phyloP scores from a whole-genome alignment of 1,140 invertebrate genomes.

The Conus ventricosus region DNA sequence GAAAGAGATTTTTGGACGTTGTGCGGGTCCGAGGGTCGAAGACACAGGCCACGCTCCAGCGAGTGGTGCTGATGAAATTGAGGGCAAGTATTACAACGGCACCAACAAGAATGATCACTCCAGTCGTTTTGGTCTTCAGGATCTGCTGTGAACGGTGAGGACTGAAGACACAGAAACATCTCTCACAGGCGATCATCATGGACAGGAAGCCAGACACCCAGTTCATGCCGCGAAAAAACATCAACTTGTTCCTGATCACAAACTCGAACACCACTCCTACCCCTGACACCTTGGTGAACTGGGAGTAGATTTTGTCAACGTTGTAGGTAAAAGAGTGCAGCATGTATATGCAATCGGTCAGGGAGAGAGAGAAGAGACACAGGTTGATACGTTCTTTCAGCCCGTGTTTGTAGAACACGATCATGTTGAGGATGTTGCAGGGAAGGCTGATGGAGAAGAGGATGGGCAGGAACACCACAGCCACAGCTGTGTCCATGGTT shows the following conservation, averaged over 20 bases:
- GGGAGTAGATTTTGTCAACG: neutral
- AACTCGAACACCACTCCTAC: neutral
- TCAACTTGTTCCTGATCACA: neutral
- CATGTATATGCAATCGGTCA: neutral
- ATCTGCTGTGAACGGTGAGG: neutral
- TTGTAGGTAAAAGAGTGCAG: neutral
- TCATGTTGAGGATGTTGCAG: neutral
- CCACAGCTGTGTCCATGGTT: too few species aligned
- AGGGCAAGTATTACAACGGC: neutral
- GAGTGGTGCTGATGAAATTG: neutral
- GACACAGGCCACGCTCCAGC: neutral
- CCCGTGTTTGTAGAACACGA: slow-evolving; percentile 13
- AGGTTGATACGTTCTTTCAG: slow-evolving; percentile 15
- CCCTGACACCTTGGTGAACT: neutral
- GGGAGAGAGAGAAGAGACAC: neutral
- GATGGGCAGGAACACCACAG: too few species aligned
- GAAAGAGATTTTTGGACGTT: neutral
- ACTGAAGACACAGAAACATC: slow-evolving; percentile 14
- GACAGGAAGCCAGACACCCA: slow-evolving; percentile 3
- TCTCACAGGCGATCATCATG: slow-evolving; percentile 17
- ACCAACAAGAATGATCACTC: neutral
- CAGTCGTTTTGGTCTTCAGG: slow-evolving; percentile 7
- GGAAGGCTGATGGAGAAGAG: neutral
- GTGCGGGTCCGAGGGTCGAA: neutral
- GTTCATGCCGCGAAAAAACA: neutral